These are phyloP conservation scores for Microcebus griseorufus DNA, from an alignment of 2,113 vertebrate genomes.

Conservation along the genomic window DNA sequence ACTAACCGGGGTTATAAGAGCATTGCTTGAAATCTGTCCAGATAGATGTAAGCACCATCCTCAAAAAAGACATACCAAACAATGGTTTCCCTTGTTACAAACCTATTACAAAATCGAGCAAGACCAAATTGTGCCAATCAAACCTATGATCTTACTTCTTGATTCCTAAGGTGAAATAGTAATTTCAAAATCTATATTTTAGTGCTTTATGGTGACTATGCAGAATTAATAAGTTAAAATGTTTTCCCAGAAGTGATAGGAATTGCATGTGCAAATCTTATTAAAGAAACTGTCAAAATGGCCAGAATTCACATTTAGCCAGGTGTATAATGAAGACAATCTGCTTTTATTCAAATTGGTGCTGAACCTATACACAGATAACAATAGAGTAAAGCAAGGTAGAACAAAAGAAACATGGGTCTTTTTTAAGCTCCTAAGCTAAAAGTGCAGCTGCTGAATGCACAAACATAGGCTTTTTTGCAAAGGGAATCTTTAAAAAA, in stretches of 20 bases:
- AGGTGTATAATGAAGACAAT: background rate
- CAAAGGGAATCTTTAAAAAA: background rate
- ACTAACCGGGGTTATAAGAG: background rate
- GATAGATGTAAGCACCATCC: background rate
- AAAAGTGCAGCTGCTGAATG: background rate
- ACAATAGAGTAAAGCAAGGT: background rate
- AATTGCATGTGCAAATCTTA: background rate
- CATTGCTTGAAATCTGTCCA: background rate
- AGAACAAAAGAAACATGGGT: background rate
- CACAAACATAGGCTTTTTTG: background rate
- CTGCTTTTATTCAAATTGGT: background rate
- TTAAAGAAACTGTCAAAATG: background rate
- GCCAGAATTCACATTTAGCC: background rate
- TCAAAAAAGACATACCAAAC: background rate
- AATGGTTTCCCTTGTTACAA: background rate
- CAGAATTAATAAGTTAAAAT: background rate
- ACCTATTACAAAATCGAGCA: background rate
- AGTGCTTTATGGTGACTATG: background rate
- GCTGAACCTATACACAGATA: background rate
- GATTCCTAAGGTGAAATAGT: background rate
- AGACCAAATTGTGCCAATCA: background rate
- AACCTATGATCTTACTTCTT: background rate
- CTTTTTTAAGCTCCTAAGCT: background rate
- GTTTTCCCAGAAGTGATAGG: background rate
- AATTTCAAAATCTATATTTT: constrained; percentile 5